Conservation (phyloP, 2,113 vertebrate genomes). For the Cervus canadensis region DNA sequence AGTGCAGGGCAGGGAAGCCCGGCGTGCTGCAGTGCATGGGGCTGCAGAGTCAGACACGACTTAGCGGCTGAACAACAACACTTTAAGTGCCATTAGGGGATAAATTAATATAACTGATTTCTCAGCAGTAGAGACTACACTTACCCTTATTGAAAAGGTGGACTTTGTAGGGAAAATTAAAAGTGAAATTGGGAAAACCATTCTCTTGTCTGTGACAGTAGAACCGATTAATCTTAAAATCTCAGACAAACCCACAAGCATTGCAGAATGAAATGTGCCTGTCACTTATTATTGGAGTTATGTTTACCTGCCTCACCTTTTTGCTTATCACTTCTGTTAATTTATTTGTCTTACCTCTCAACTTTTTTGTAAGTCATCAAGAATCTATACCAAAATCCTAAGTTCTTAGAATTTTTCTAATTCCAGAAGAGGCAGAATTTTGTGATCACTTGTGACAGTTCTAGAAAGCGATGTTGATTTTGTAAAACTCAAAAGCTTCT, state of each 20-base stretch:
- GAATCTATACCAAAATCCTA: neutral
- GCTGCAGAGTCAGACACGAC: neutral
- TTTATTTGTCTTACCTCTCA: neutral
- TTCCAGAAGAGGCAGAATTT: neutral
- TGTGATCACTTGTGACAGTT: neutral
- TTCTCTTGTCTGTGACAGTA: neutral
- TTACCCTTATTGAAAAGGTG: neutral
- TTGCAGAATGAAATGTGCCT: neutral
- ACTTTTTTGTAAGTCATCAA: neutral
- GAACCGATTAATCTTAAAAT: neutral
- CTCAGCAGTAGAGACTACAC: neutral
- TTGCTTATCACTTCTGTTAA: neutral
- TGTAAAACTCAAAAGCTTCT: neutral
- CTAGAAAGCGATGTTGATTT: neutral
- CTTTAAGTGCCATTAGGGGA: too few species aligned
- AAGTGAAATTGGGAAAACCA: neutral
- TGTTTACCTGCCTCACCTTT: neutral
- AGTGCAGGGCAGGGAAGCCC: neutral
- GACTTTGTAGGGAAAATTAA: neutral
- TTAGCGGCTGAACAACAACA: neutral
- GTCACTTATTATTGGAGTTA: neutral
- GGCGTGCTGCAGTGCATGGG: neutral
- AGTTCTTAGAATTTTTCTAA: neutral
- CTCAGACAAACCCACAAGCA: neutral
- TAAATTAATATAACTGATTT: neutral